A percentile compares a stretch with the other conserved stretches of the same genome.
Evolutionary conservation across 2,113 vertebrate genomes (phyloP).

Genomic region (Progne subis): DNA sequence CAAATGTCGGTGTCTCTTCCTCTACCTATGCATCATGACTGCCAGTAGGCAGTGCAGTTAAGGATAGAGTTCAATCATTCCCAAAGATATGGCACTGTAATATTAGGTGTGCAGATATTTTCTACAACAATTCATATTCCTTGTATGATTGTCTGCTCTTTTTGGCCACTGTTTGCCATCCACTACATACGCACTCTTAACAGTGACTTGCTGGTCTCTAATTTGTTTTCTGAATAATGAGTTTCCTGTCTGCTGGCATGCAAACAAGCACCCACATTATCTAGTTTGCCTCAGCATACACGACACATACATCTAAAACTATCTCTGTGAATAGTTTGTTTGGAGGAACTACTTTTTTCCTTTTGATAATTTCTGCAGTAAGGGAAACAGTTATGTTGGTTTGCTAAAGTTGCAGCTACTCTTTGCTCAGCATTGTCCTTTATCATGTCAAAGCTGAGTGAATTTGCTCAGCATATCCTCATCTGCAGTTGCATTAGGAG

Average conservation of each 20-base stretch:
- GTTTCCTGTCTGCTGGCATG: background rate
- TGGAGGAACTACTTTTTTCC: background rate
- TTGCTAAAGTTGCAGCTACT: background rate
- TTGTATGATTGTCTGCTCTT: background rate
- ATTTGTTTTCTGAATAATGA: background rate
- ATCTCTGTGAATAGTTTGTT: background rate
- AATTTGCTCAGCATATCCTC: background rate
- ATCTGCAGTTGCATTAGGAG: background rate
- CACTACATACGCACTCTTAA: background rate
- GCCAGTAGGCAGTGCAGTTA: background rate
- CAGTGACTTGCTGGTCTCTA: background rate
- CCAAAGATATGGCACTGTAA: background rate
- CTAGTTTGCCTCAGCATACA: background rate
- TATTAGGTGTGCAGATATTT: background rate
- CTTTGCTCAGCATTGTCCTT: background rate
- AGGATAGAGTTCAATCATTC: background rate
- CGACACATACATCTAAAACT: background rate
- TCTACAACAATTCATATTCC: background rate
- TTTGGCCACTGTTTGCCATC: background rate
- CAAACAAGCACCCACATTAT: background rate
- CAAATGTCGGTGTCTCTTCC: background rate
- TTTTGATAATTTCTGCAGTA: background rate
- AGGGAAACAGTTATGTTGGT: background rate
- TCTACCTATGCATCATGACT: background rate
- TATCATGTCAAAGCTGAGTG: background rate